A percentile compares a stretch with the other conserved stretches of the same genome.
phyloP scores from a whole-genome alignment of 2,888 invertebrate genomes.

The Halictus ligatus region DNA sequence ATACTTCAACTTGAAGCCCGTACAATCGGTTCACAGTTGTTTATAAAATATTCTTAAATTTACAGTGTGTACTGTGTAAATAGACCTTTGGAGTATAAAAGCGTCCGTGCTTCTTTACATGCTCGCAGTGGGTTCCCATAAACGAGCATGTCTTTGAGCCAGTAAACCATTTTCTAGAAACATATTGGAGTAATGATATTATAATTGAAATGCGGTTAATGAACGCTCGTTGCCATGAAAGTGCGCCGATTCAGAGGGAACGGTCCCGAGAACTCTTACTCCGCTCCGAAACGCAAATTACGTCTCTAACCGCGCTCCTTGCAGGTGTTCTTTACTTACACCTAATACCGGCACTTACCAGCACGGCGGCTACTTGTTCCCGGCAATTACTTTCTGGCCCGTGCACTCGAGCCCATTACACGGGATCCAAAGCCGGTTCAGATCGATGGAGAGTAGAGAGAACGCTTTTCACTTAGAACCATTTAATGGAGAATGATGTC shows the following conservation, averaged over 20 bases:
- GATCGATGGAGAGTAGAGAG: constrained; percentile 24
- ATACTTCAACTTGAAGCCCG: no score
- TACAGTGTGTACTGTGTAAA: no score
- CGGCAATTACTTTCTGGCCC: constrained; percentile 34
- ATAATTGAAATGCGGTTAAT: constrained; percentile 1
- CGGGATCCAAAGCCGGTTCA: constrained; percentile 1
- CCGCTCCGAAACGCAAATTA: constrained; percentile 31
- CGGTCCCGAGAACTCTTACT: not conserved
- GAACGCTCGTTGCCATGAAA: constrained; percentile 31
- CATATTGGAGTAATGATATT: not conserved
- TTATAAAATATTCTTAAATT: no score
- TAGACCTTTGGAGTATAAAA: not conserved
- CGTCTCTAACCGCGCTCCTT: constrained; percentile 22
- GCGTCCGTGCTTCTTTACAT: not conserved
- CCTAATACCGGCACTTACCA: constrained; percentile 35
- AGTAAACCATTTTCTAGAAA: not conserved
- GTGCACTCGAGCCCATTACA: constrained; percentile 16
- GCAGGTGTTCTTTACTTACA: constrained; percentile 40
- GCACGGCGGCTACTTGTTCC: constrained; percentile 6
- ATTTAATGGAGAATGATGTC: not conserved
- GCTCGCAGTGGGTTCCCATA: not conserved
- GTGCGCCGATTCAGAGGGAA: constrained; percentile 35
- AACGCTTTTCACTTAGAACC: constrained; percentile 20
- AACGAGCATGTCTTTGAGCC: not conserved
- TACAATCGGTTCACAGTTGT: no score